Evolutionary conservation across 2,113 vertebrate species (phyloP), one percentile per base, ranked within the genome.

Genomic region (Orcinus orca): DNA sequence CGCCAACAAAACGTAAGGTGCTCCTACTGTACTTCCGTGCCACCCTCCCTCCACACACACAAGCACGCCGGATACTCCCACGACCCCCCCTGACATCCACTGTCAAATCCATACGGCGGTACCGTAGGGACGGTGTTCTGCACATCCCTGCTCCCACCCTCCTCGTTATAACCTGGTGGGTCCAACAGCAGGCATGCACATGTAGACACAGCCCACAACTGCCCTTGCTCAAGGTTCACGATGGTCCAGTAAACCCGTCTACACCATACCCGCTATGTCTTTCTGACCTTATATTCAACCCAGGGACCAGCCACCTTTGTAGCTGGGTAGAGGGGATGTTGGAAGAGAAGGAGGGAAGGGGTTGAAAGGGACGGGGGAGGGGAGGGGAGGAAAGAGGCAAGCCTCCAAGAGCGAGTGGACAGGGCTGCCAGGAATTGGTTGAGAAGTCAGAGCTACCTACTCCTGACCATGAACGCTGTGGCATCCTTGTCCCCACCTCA

Each of bases 121-220:
- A 38, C 68, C 60, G 0, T 6, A 29, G 76, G 0, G 11, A 47
- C 55, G 20, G 38, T 3, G 15, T 2, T 60, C 83, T 65, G 67
- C 25, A 17, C 13, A 1, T 6, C 79, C 17, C 60, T 1, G 44
- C 20, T 33, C 25, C 44, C 33, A 17, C 8, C 18, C 36, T 38
- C 12, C 29, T 8, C 1, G 26, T 3, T 1, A 6, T 1, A 29
- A 36, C n/a, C 31, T 2, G 1, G 25, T 5, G 74, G 12, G 41
- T 38, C 8, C 73, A 18, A 13, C 9, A 4, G 70, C 62, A 33
- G 2, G 0, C 12, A 3, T 5, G 15, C 6, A 13, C 53, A 17
- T 11, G 2, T 1, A 55, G 26, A n/a, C 67, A 26, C 23, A 3
- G 3, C 21, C 80, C 47, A 41, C 62, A 7, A 2, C 38, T 0